Conservation (phyloP, 2,888 invertebrate genomes). For the Linnaemya tessellans region DNA sequence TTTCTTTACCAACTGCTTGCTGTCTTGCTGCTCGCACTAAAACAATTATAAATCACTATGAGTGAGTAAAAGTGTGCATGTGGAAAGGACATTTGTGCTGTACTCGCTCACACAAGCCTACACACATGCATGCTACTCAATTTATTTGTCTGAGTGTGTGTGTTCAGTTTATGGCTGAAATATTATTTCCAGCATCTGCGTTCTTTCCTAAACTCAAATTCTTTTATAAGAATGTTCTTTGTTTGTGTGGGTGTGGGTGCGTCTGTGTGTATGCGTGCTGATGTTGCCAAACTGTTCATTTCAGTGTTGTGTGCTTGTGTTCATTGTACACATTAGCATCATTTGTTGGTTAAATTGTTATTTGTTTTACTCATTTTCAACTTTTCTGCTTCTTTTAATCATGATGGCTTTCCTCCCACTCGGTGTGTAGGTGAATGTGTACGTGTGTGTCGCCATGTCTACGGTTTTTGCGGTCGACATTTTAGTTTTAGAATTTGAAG, state of each 20-base stretch:
- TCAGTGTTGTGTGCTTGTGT: constrained; percentile 15
- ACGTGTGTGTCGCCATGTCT: not conserved
- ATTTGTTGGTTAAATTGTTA: constrained; percentile 65
- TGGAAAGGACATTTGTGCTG: constrained; percentile 41
- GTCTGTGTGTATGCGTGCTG: constrained; percentile 14
- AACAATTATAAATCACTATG: not conserved
- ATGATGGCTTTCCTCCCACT: not conserved
- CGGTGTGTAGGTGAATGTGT: not conserved
- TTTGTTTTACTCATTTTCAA: constrained; percentile 46
- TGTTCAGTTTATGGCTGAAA: constrained; percentile 6
- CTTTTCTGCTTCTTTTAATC: not conserved
- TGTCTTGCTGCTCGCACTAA: not conserved
- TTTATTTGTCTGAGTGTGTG: not conserved
- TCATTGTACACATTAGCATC: constrained; percentile 59
- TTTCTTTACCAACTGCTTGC: constrained; percentile 5
- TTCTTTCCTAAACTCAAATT: constrained; percentile 13
- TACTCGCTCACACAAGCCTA: not conserved
- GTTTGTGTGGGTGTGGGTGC: not conserved
- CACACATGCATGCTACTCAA: constrained; percentile 3
- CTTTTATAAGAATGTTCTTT: constrained; percentile 1
- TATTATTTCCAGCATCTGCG: constrained; percentile 64
- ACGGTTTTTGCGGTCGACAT: constrained; percentile 12
- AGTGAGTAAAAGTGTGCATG: constrained; percentile 8
- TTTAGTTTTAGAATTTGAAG: constrained; percentile 10
- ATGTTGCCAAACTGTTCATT: constrained; percentile 43